Evolutionary conservation across 2,888 invertebrate genomes (phyloP).

Genomic region (Pandemis heparana): DNA sequence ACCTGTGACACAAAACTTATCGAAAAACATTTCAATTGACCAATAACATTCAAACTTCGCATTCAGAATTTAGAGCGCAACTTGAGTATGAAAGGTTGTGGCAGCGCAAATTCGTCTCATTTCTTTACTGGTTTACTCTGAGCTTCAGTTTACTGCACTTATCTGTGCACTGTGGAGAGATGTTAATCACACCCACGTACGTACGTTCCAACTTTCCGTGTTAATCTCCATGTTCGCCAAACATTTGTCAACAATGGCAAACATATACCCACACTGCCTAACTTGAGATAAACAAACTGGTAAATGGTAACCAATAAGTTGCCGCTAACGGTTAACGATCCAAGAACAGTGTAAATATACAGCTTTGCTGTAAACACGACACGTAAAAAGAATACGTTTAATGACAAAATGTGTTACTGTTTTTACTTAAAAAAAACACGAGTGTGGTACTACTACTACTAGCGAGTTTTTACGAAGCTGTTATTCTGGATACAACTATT

Average conservation of each 20-base stretch:
- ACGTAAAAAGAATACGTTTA: too few species aligned
- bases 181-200: slow-evolving; percentile 23
- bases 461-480: too few species aligned
- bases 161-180: slow-evolving; percentile 1
- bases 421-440: too few species aligned
- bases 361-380: too few species aligned
- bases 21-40: too few species aligned
- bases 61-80: too few species aligned
- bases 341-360: not conserved
- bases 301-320: slow-evolving; percentile 3
- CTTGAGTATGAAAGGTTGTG: too few species aligned
- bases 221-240: slow-evolving; percentile 11
- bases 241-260: slow-evolving; percentile 16
- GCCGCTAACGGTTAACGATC: not conserved
- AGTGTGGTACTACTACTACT: too few species aligned
- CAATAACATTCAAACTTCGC: too few species aligned
- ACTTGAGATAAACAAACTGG: slow-evolving; percentile 2
- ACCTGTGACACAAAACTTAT: too few species aligned
- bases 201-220: slow-evolving; percentile 22
- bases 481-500: too few species aligned
- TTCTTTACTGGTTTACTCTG: not conserved
- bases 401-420: too few species aligned
- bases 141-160: not conserved
- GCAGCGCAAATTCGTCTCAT: not conserved
- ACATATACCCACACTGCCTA: slow-evolving; percentile 1